Base-by-base conservation (phyloP, 2,113 vertebrate species). In the Hippocampus comes region DNA sequence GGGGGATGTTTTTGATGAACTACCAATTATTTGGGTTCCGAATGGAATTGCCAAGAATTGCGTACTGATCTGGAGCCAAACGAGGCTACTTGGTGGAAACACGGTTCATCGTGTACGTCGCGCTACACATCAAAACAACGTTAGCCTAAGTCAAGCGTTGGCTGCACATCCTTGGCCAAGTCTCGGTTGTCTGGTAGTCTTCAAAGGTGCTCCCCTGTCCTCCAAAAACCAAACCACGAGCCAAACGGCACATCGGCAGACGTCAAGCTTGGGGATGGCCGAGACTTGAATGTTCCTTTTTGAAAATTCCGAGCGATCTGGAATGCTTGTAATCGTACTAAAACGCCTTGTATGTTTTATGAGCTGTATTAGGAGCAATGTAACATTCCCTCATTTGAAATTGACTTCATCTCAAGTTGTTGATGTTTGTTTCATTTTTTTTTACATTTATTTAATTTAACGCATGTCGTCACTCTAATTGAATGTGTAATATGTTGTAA, bases 401-500 rank as follows among this genome's bases (percentile, higher is more conserved):
- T 84, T 56, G 64, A 71, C 80, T 81, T 89, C 84, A 86, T 86
- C 83, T 83, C 88, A 80, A 86, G 86, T 81, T 17, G 8, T 82
- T 80, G 73, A 78, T 80, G 59, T 77, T 71, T 77, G 67, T 77
- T 10, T 49, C 25, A 25, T 27, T 18, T 25, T 66, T 73, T 76
- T 83, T 81, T 83, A 84, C 87, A 71, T 85, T 90, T 89, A 69
- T 82, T 87, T 61, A 61, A 61, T 61, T 91, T 87, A 84, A 88
- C 87, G 83, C 86, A 90, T 87, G 82, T 82, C 60, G 71, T 89
- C 74, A 86, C 69, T 64, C 71, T 82, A 75, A 75, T 82, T 78
- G 80, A 85, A 83, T 82, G 85, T 92, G 75, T 84, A 91, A 91
- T 90, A 60, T 88, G 82, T 90, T 91, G 91, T 91, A 90, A 91